Evolutionary conservation across 2,888 invertebrate genomes (phyloP).

Genomic region (Andrena praecox): DNA sequence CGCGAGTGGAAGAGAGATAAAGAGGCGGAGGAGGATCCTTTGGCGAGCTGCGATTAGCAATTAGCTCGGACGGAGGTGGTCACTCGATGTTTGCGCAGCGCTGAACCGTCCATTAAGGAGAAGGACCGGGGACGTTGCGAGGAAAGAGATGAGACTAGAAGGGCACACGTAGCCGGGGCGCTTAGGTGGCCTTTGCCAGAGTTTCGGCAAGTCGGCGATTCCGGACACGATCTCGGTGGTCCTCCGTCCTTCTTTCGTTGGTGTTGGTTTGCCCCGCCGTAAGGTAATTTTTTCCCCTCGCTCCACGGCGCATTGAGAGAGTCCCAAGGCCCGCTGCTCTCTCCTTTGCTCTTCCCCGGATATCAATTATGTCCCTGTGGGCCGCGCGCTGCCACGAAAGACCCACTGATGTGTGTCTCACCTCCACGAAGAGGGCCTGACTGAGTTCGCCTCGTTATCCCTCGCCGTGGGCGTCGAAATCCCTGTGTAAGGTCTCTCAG

Average conservation of each 20-base stretch:
- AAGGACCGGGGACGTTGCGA: slow-evolving; percentile 30
- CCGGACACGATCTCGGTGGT: slow-evolving; percentile 76
- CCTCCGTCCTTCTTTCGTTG: slow-evolving; percentile 65
- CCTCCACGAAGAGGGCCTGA: slow-evolving; percentile 35
- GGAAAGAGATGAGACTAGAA: slow-evolving; percentile 7
- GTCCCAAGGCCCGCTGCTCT: slow-evolving; percentile 39
- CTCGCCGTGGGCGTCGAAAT: slow-evolving; percentile 79
- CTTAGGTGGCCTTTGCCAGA: slow-evolving; percentile 68
- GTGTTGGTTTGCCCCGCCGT: slow-evolving; percentile 45
- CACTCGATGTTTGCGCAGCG: slow-evolving; percentile 74
- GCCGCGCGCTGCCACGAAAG: slow-evolving; percentile 68
- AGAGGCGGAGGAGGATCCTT: slow-evolving; percentile 49
- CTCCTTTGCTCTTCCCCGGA: slow-evolving; percentile 72
- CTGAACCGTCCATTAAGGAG: slow-evolving; percentile 71
- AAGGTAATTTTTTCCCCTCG: slow-evolving; percentile 68
- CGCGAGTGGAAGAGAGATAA: slow-evolving; percentile 39
- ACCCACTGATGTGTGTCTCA: slow-evolving; percentile 77
- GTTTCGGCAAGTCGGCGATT: slow-evolving; percentile 69
- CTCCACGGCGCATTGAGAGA: slow-evolving; percentile 50
- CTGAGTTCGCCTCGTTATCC: slow-evolving; percentile 77
- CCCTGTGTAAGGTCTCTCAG: slow-evolving; percentile 75
- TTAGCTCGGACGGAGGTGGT: slow-evolving; percentile 71
- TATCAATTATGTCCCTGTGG: slow-evolving; percentile 79
- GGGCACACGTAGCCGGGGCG: slow-evolving; percentile 43
- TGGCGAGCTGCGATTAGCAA: slow-evolving; percentile 76